Evolutionary conservation across 2,888 invertebrate genomes (phyloP).

Genomic region (Gasteruption jaculator): DNA sequence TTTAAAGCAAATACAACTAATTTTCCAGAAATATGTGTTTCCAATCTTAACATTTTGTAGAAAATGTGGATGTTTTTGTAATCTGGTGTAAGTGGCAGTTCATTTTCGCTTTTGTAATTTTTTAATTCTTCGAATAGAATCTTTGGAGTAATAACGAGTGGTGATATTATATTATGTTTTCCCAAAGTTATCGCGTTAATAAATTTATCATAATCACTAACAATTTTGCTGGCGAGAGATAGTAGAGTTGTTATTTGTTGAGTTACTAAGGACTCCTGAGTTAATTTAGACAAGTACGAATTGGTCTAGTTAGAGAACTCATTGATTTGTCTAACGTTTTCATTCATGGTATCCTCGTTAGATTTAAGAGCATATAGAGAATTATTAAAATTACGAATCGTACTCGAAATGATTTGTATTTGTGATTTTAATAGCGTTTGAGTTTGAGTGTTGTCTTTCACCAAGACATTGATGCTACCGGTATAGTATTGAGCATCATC

Average conservation of each 20-base stretch:
- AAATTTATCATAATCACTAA: constrained; percentile 12
- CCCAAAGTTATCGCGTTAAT: constrained; percentile 14
- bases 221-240: constrained; percentile 14
- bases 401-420: constrained; percentile 20
- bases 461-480: constrained; percentile 14
- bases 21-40: constrained; percentile 1
- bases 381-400: constrained; percentile 22
- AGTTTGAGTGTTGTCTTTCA: constrained; percentile 16
- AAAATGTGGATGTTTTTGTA: no score
- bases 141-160: constrained; percentile 11
- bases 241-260: constrained; percentile 13
- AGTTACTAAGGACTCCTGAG: constrained; percentile 11
- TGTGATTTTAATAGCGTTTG: constrained; percentile 20
- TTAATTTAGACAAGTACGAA: constrained; percentile 7
- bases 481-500: no score
- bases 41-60: not conserved
- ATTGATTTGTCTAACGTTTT: constrained; percentile 18
- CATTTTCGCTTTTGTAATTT: no score
- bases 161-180: constrained; percentile 12
- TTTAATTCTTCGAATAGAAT: constrained; percentile 4
- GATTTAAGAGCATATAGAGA: constrained; percentile 15
- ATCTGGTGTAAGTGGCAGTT: no score
- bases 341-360: constrained; percentile 15
- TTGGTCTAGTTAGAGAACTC: constrained; percentile 13
- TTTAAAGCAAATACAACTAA: constrained; percentile 12